phyloP scores from a whole-genome alignment of 2,888 invertebrate genomes.

The Chymomyza caudatula region DNA sequence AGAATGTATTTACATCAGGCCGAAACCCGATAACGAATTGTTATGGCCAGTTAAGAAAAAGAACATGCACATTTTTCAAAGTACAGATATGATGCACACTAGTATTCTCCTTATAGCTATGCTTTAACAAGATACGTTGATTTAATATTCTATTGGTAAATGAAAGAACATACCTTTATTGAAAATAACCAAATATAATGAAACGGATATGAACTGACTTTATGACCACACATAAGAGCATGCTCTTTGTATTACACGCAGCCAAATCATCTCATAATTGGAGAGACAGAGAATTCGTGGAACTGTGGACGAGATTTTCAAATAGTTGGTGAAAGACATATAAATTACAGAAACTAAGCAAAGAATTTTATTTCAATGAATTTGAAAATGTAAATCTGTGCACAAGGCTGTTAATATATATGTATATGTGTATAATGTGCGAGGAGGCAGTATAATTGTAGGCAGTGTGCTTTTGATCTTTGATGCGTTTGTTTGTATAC shows the following conservation, averaged over 20 bases:
- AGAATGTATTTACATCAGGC: too few relatives aligned
- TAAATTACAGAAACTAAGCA: slow-evolving; percentile 30
- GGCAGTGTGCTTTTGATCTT: slow-evolving; percentile 74
- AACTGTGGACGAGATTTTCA: neutral
- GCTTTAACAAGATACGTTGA: too few relatives aligned
- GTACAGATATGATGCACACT: too few relatives aligned
- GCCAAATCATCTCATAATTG: slow-evolving; percentile 46
- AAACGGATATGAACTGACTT: too few relatives aligned
- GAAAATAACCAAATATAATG: too few relatives aligned
- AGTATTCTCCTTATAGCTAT: too few relatives aligned
- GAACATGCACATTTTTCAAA: too few relatives aligned
- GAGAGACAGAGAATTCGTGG: slow-evolving; percentile 7
- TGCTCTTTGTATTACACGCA: slow-evolving; percentile 51
- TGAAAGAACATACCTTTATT: too few relatives aligned
- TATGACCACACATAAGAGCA: slow-evolving; percentile 43
- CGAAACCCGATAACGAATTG: too few relatives aligned
- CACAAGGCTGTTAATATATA: neutral
- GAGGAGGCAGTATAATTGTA: neutral
- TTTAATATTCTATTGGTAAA: too few relatives aligned
- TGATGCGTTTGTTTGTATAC: slow-evolving; percentile 77
- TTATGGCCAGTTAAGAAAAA: too few relatives aligned
- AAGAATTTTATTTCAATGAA: slow-evolving; percentile 53
- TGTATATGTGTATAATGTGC: neutral
- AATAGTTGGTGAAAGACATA: slow-evolving; percentile 39
- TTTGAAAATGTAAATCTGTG: slow-evolving; percentile 34